These are phyloP conservation scores for Pissodes strobi DNA, from an alignment of 1,140 invertebrate genomes.

Conservation along the genomic window DNA sequence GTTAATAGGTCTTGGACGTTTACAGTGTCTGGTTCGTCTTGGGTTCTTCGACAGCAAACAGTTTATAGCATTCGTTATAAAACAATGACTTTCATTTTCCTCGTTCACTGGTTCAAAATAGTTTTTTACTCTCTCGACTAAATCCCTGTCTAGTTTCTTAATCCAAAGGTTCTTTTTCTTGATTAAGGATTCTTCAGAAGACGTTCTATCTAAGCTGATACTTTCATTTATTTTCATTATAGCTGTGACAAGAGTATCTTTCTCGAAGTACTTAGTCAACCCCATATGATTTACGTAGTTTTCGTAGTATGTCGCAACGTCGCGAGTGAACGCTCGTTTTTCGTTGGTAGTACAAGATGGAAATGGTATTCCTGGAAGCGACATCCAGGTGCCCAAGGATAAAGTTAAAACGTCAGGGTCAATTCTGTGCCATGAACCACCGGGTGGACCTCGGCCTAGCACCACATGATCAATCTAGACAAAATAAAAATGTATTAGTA, in stretches of 20 bases:
- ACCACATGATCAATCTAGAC: conserved; percentile 83
- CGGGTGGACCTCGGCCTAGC: conserved; percentile 77
- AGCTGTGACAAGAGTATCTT: conserved; percentile 64
- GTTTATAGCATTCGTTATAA: conserved; percentile 48
- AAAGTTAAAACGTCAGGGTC: conserved; percentile 81
- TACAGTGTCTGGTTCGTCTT: conserved; percentile 40
- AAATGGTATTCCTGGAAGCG: conserved; percentile 68
- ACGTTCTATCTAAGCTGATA: not conserved
- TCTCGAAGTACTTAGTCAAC: conserved; percentile 67
- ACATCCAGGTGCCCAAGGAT: conserved; percentile 85
- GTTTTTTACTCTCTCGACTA: conserved; percentile 38
- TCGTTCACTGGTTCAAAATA: conserved; percentile 33
- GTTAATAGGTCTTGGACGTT: conserved; percentile 13
- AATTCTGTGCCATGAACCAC: conserved; percentile 86
- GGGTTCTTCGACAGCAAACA: conserved; percentile 42
- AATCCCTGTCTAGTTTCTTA: conserved; percentile 41
- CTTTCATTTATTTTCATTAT: conserved; percentile 48
- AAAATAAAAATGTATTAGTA: too few relatives aligned
- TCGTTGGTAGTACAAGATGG: conserved; percentile 47
- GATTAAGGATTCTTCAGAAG: not conserved
- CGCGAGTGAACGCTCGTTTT: conserved; percentile 68
- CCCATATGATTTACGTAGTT: conserved; percentile 72
- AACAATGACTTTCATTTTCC: conserved; percentile 30
- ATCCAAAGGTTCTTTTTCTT: conserved; percentile 38
- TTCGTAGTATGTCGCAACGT: conserved; percentile 80